These are phyloP conservation scores for Eulithis testata DNA, from an alignment of 2,888 invertebrate genomes.

Conservation along the genomic window DNA sequence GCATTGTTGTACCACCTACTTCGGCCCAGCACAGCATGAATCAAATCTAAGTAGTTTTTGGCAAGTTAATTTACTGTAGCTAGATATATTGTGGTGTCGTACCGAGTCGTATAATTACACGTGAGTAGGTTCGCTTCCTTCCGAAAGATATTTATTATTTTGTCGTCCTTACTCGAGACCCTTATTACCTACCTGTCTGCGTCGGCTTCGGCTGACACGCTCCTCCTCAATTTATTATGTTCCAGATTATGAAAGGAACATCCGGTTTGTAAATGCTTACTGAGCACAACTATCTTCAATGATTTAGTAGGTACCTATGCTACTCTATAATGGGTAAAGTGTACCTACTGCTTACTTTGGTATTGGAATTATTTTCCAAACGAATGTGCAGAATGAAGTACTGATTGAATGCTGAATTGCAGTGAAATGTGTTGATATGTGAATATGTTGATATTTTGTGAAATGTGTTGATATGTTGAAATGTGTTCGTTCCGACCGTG, in stretches of 20 bases:
- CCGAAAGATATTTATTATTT: slow-evolving; percentile 15
- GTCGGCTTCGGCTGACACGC: slow-evolving; percentile 2
- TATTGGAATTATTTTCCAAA: no score
- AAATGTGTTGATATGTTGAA: background rate
- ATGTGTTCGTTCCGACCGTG: no score
- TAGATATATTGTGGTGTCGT: slow-evolving; percentile 5
- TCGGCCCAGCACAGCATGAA: no score
- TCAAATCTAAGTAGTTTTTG: background rate
- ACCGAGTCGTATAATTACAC: slow-evolving; percentile 14
- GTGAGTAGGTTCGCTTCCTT: slow-evolving; percentile 18
- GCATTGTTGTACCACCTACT: no score
- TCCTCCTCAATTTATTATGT: slow-evolving; percentile 5
- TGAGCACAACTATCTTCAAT: background rate
- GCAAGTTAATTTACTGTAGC: slow-evolving; percentile 9
- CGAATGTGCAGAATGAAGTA: no score
- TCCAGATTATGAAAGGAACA: slow-evolving; percentile 5
- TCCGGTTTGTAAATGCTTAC: background rate
- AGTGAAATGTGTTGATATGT: background rate
- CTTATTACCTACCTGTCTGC: slow-evolving; percentile 14
- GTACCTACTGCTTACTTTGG: no score
- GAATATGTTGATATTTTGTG: background rate
- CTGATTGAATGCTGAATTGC: background rate
- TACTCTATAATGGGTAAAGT: background rate
- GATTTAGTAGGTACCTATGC: background rate
- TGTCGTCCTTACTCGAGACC: slow-evolving; percentile 8